A percentile compares a stretch with the other conserved stretches of the same genome.
Evolutionary conservation across 2,797 vertebrate genomes (phyloP).

Genomic region (Arremon aurantiirostris): DNA sequence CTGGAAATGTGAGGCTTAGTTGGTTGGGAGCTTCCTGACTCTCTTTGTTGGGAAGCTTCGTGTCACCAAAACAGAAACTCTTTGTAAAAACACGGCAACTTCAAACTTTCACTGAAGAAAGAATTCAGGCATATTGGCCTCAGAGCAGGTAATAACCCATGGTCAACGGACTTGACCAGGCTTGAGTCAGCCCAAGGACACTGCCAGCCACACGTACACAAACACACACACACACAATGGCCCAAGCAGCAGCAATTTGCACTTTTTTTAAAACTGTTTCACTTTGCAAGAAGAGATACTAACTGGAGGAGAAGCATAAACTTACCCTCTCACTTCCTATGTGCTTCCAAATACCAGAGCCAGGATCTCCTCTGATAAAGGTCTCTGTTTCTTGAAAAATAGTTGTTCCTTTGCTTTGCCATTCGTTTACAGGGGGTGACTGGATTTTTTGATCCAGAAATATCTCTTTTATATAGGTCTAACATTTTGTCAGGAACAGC

Average conservation of each 20-base stretch:
- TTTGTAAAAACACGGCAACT: not conserved
- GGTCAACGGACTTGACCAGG: not conserved
- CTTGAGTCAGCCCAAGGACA: not conserved
- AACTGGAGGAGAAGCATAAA: not conserved
- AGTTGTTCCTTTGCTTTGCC: not conserved
- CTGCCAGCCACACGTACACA: not conserved
- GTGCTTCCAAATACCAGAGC: not conserved
- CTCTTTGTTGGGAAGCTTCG: not conserved
- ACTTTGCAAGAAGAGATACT: not conserved
- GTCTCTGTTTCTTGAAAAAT: not conserved
- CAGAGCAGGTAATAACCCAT: not conserved
- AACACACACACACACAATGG: rapidly evolving
- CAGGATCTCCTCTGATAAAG: not conserved
- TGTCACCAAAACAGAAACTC: not conserved
- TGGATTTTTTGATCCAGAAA: not conserved
- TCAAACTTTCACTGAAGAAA: not conserved
- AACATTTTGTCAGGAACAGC: not conserved
- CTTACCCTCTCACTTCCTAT: not conserved
- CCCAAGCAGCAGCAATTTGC: not conserved
- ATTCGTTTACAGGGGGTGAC: not conserved
- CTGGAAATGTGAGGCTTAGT: not conserved
- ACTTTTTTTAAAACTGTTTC: not conserved
- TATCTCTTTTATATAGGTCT: not conserved
- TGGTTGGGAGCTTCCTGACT: not conserved
- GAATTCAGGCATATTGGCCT: not conserved